phyloP scores from a whole-genome alignment of 2,113 vertebrate species.

The Pangasianodon gigas region DNA sequence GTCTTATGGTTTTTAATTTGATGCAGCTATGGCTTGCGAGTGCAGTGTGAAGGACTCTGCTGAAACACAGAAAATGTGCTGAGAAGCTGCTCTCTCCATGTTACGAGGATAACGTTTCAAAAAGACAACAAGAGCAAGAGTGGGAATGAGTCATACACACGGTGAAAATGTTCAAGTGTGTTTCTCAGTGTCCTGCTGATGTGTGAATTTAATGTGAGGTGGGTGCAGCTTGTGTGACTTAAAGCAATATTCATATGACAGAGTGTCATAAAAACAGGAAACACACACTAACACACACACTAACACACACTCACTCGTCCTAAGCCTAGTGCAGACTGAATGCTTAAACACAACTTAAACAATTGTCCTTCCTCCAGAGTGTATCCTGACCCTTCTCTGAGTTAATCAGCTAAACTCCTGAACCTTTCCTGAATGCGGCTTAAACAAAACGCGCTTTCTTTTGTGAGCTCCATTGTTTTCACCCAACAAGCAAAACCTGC shows the following conservation, averaged over 20 bases:
- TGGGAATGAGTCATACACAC: neutral
- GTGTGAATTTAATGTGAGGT: constrained; percentile 10
- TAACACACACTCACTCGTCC: neutral
- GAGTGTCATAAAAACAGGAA: constrained; percentile 1
- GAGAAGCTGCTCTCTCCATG: neutral
- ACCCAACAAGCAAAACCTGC: constrained; percentile 13
- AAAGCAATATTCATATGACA: neutral
- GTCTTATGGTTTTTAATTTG: neutral
- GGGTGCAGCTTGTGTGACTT: neutral
- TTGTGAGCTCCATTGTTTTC: neutral
- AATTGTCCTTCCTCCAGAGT: neutral
- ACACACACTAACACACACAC: neutral
- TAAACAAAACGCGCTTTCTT: neutral
- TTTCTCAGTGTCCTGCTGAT: neutral
- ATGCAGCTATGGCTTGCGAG: neutral
- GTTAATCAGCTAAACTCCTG: neutral
- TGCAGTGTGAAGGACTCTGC: neutral
- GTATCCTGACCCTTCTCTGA: neutral
- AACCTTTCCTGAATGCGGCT: neutral
- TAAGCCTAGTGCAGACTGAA: no score
- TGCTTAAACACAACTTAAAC: neutral
- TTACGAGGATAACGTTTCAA: neutral
- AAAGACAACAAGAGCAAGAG: neutral
- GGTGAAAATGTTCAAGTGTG: neutral
- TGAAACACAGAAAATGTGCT: neutral